A percentile compares a stretch with the other conserved stretches of the same genome.
Evolutionary conservation across 2,888 invertebrate genomes (phyloP).

Genomic region (Rosalia funebris): DNA sequence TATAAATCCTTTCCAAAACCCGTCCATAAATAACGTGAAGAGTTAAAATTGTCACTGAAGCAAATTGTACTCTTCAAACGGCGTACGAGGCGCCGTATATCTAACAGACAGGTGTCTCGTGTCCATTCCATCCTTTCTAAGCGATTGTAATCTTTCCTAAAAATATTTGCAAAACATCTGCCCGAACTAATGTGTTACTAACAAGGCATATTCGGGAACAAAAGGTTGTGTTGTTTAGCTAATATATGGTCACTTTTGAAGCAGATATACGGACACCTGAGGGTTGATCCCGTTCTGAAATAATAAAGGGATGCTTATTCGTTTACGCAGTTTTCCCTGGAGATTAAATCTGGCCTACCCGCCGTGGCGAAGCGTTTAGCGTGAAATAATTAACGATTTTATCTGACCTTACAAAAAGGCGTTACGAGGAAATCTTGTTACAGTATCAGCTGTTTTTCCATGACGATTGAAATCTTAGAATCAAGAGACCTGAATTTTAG

Average conservation of each 20-base stretch:
- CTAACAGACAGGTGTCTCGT: slow-evolving; percentile 11
- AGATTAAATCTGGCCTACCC: slow-evolving; percentile 18
- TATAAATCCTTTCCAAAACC: slow-evolving; percentile 16
- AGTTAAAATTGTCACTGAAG: slow-evolving; percentile 21
- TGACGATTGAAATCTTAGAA: no score
- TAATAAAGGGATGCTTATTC: slow-evolving; percentile 13
- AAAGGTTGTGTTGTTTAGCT: slow-evolving; percentile 32
- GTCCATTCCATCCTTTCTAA: slow-evolving; percentile 19
- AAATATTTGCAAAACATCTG: slow-evolving; percentile 48
- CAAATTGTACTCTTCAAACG: slow-evolving; percentile 18
- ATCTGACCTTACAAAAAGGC: no score
- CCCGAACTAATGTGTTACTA: slow-evolving; percentile 42
- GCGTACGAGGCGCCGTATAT: neutral
- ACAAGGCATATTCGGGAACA: slow-evolving; percentile 38
- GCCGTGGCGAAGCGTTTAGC: neutral
- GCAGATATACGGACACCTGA: slow-evolving; percentile 10
- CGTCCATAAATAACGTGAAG: slow-evolving; percentile 15
- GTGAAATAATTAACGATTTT: slow-evolving; percentile 1
- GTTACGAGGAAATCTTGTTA: no score
- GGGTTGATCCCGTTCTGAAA: slow-evolving; percentile 6
- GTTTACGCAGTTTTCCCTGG: neutral
- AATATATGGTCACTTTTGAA: slow-evolving; percentile 29
- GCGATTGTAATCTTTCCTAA: slow-evolving; percentile 24
- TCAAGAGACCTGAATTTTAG: no score
- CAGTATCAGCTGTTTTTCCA: no score